Percentiles rank a stretch among this genome's conserved stretches.
phyloP scores from a whole-genome alignment of 2,888 invertebrate species.

The Nymphalis c-album region DNA sequence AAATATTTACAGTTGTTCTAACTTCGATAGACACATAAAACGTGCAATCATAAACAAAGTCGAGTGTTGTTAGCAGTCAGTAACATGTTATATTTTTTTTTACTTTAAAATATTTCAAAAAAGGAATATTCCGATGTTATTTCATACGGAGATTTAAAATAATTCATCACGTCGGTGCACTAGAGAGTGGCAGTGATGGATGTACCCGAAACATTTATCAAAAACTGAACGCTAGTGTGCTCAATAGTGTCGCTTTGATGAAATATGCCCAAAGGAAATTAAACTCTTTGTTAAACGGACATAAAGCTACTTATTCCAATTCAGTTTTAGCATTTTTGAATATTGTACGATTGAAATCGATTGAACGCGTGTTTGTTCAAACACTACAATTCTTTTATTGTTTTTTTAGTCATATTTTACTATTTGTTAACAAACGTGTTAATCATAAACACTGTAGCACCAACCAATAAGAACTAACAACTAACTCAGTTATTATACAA shows the following conservation, averaged over 20 bases:
- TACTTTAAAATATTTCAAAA: not conserved
- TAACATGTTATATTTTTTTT: too few relatives aligned
- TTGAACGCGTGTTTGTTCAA: constrained; percentile 4
- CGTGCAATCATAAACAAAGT: too few relatives aligned
- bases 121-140: constrained; percentile 2
- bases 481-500: too few relatives aligned
- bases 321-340: not conserved
- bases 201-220: constrained; percentile 37
- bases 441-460: too few relatives aligned
- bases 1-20: too few relatives aligned
- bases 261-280: constrained; percentile 27
- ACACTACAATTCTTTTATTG: not conserved
- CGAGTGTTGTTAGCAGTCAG: too few relatives aligned
- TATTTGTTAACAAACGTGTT: not conserved
- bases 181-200: constrained; percentile 36
- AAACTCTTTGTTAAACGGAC: constrained; percentile 18
- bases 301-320: not conserved
- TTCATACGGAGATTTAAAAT: constrained; percentile 22
- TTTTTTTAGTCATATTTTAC: not conserved
- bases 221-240: constrained; percentile 31
- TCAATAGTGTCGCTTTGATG: constrained; percentile 26
- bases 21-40: too few relatives aligned
- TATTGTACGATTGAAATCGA: constrained; percentile 2
- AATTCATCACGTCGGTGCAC: constrained; percentile 27
- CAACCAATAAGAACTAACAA: too few relatives aligned